A percentile compares a stretch with the other conserved stretches of the same genome.
phyloP scores from a whole-genome alignment of 2,888 invertebrate genomes.

The Resseliella maxima region DNA sequence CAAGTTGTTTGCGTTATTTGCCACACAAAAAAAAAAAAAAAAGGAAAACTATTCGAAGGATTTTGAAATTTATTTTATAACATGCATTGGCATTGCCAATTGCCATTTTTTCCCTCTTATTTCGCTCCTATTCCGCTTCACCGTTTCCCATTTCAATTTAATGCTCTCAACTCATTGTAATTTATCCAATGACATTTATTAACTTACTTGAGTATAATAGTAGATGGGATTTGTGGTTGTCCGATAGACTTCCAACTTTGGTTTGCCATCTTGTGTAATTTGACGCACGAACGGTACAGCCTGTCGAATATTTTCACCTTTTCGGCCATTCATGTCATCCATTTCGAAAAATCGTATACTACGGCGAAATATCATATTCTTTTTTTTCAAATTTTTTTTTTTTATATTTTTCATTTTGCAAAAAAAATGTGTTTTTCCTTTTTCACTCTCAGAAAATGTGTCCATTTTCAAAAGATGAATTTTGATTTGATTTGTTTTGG shows the following conservation, averaged over 20 bases:
- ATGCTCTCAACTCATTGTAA: too few species aligned
- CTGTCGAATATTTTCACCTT: conserved; percentile 72
- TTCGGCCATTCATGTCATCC: conserved; percentile 72
- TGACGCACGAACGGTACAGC: conserved; percentile 74
- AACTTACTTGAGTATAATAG: conserved; percentile 68
- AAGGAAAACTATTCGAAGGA: neutral
- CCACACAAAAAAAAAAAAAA: neutral
- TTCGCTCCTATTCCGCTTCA: too few species aligned
- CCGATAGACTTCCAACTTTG: conserved; percentile 70
- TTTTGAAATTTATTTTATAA: neutral
- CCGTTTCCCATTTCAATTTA: neutral
- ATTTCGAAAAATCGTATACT: conserved; percentile 70
- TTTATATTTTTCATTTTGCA: neutral
- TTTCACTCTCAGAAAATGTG: too few species aligned
- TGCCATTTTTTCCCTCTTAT: too few species aligned
- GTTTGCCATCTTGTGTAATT: conserved; percentile 72
- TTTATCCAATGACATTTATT: neutral
- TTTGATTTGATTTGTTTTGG: too few species aligned
- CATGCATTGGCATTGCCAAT: neutral
- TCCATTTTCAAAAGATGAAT: too few species aligned
- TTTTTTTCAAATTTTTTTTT: neutral
- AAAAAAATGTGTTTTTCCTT: too few species aligned
- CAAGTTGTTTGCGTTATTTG: neutral
- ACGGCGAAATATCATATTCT: conserved; percentile 30
- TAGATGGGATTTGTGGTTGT: conserved; percentile 71